These are phyloP conservation scores for Hybos culiciformis DNA, from an alignment of 2,888 invertebrate genomes.

Conservation along the genomic window DNA sequence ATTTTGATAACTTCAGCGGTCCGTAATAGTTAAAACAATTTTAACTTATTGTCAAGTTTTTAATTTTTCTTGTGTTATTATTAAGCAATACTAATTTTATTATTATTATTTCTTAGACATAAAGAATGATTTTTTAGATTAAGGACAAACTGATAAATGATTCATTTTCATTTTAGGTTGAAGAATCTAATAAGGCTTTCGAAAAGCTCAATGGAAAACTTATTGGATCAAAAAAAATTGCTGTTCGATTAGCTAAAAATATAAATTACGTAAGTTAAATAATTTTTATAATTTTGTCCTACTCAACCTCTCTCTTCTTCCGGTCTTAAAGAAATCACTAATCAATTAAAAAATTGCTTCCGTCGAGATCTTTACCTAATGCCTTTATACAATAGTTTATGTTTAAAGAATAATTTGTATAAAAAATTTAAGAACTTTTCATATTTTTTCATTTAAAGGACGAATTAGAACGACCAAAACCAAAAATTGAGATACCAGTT, in stretches of 20 bases:
- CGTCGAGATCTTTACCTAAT: background rate
- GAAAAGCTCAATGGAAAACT: slow-evolving; percentile 57
- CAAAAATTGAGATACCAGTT: slow-evolving; percentile 62
- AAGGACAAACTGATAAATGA: background rate
- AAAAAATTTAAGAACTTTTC: slow-evolving; percentile 25
- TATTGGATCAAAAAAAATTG: slow-evolving; percentile 59
- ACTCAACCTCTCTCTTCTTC: slow-evolving; percentile 1
- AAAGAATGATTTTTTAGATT: background rate
- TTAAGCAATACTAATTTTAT: background rate
- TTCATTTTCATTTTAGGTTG: slow-evolving; percentile 17
- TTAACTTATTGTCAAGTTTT: no score
- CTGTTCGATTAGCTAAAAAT: slow-evolving; percentile 70
- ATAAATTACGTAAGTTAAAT: slow-evolving; percentile 43
- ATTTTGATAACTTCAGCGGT: no score
- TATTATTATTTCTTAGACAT: background rate
- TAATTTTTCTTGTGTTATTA: background rate
- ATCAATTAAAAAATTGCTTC: background rate
- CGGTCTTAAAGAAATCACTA: slow-evolving; percentile 1
- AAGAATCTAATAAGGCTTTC: slow-evolving; percentile 58
- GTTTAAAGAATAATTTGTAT: slow-evolving; percentile 4
- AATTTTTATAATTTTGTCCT: background rate
- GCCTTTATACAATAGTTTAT: background rate
- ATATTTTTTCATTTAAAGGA: slow-evolving; percentile 40
- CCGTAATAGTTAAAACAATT: no score
- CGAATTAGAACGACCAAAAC: slow-evolving; percentile 60